Conservation (phyloP, 1,140 invertebrate genomes). For the Drosophila truncata region DNA sequence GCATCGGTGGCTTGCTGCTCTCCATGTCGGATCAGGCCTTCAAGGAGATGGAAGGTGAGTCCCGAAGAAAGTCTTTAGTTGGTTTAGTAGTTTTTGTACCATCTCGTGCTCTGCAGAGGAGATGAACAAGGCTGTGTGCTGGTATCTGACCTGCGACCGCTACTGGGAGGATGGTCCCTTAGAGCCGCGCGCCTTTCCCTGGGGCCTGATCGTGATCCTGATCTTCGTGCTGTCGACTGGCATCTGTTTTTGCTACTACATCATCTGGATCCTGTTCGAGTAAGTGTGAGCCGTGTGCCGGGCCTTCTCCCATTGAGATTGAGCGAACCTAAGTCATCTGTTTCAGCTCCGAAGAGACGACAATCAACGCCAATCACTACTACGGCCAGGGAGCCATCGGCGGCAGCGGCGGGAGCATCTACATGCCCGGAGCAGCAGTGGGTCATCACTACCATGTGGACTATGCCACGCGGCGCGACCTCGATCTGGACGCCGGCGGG, state of each 20-base stretch:
- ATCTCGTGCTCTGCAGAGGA: conserved; percentile 89
- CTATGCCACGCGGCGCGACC: conserved; percentile 62
- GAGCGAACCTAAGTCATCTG: conserved; percentile 83
- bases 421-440: conserved; percentile 67
- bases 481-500: conserved; percentile 65
- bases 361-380: conserved; percentile 79
- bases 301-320: conserved; percentile 61
- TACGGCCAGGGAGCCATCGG: conserved; percentile 54
- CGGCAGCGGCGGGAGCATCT: conserved; percentile 59
- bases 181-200: conserved; percentile 91
- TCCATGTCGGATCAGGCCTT: conserved; percentile 93
- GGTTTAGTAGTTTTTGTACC: no score
- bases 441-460: conserved; percentile 71
- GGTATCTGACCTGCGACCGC: conserved; percentile 95
- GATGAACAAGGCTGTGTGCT: conserved; percentile 94
- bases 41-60: conserved; percentile 92
- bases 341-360: conserved; percentile 85
- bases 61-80: fast-evolving
- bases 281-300: conserved; percentile 86
- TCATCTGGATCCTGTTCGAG: conserved; percentile 96
- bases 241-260: conserved; percentile 94
- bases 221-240: conserved; percentile 92
- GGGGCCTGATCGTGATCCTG: conserved; percentile 91
- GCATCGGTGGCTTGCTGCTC: conserved; percentile 91
- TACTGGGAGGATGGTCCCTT: conserved; percentile 95